These are phyloP conservation scores for Thunnus albacares DNA, from an alignment of 2,797 vertebrate species.

Conservation along the genomic window DNA sequence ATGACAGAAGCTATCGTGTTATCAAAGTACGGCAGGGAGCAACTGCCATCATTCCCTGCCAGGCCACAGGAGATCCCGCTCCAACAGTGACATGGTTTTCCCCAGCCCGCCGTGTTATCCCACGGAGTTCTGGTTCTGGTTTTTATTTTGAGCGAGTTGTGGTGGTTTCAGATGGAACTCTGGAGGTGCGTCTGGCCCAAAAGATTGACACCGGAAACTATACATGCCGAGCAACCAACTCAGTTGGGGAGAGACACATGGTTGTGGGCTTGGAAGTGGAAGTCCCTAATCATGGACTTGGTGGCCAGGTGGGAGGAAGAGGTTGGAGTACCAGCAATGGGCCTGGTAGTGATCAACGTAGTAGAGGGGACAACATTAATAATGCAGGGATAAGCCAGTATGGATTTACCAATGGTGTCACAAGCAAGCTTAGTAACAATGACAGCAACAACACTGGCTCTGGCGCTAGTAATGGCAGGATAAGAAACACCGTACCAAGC, in stretches of 20 bases:
- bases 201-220: constrained; percentile 93
- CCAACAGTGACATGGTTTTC: constrained; percentile 91
- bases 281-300: constrained; percentile 79
- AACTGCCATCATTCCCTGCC: constrained; percentile 85
- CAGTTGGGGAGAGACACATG: constrained; percentile 87
- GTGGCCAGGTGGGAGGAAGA: constrained; percentile 50
- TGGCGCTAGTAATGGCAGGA: constrained; percentile 33
- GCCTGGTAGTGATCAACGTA: constrained; percentile 12
- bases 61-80: constrained; percentile 86
- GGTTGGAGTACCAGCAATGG: constrained; percentile 24
- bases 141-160: constrained; percentile 68
- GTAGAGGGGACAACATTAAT: constrained; percentile 26
- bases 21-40: constrained; percentile 88
- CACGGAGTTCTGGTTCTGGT: constrained; percentile 75
- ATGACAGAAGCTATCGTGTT: constrained; percentile 70
- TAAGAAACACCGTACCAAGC: constrained; percentile 50
- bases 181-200: constrained; percentile 89
- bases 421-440: constrained; percentile 40
- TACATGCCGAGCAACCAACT: constrained; percentile 89
- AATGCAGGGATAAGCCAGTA: constrained; percentile 35
- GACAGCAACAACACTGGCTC: constrained; percentile 33
- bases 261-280: constrained; percentile 86
- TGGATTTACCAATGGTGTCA: constrained; percentile 41
- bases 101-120: constrained; percentile 85
- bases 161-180: constrained; percentile 85